Conservation (phyloP, 2,888 invertebrate genomes). For the Diploptera punctata region DNA sequence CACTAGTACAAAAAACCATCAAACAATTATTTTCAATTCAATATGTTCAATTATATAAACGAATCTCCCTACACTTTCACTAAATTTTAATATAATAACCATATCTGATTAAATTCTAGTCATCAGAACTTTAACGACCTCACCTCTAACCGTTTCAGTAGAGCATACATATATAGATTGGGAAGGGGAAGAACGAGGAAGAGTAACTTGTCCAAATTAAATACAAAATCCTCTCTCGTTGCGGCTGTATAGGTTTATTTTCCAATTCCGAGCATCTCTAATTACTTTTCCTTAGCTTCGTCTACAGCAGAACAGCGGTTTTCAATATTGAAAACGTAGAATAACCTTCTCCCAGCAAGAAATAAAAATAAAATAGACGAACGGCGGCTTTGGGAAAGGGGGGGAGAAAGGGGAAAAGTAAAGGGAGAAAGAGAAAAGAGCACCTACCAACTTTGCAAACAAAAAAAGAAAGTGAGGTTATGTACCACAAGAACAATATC, state of each 20-base stretch:
- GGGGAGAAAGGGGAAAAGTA: neutral
- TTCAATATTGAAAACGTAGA: constrained; percentile 31
- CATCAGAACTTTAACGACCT: neutral
- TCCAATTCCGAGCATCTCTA: constrained; percentile 27
- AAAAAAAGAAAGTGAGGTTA: too few relatives aligned
- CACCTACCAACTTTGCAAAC: too few relatives aligned
- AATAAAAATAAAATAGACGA: constrained; percentile 11
- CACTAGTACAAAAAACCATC: too few relatives aligned
- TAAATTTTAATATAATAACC: constrained; percentile 7
- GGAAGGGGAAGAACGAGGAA: neutral
- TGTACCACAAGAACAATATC: constrained; percentile 18
- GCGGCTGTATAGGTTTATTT: constrained; percentile 31
- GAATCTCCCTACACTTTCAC: neutral
- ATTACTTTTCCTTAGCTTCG: constrained; percentile 28
- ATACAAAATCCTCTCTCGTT: constrained; percentile 31
- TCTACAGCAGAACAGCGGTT: constrained; percentile 12
- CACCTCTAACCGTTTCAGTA: neutral
- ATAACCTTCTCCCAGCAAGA: neutral
- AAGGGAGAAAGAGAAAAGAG: neutral
- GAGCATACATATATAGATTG: neutral
- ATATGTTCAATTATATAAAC: too few relatives aligned
- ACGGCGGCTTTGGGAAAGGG: neutral
- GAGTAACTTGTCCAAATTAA: constrained; percentile 24
- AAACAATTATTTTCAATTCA: too few relatives aligned
- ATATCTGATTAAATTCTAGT: constrained; percentile 12